Evolutionary conservation across 30 jellyfish, hydroid and myxozoan genomes (phyloP), one percentile per base, ranked within the genome.

Genomic region (Chrysaora quinquecirrha): DNA sequence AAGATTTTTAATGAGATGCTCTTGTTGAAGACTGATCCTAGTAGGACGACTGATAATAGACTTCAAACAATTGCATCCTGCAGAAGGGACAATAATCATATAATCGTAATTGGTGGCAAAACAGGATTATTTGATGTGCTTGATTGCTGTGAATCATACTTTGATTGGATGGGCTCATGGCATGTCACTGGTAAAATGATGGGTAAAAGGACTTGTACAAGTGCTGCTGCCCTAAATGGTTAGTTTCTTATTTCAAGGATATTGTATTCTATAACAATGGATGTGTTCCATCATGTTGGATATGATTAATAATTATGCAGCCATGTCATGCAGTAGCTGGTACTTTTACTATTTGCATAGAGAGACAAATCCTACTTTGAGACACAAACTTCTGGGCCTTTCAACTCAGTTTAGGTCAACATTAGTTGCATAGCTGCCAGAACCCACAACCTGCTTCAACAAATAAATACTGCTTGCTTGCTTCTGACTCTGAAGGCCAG

Each of bases 211-310:
- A 56, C 91, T 34, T 76, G 87, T 62, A 84, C 97, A 30, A 56
- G 93, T 63, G 96, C 97, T 1, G 95, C 92, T 3, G 78, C 81
- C 14, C 86, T 83, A 2, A 78, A 90, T 78, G 97, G 97, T 90
- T 30, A 49, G 87, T 14, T 71, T 19, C 19, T 32, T 21, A 24
- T 3, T n/a, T 56, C 70, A 56, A 56, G 31, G 31, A 22, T 56
- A 24, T 56, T 7, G 30, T 62, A 6, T 14, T 38, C n/a, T n/a
- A n/a, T n/a, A n/a, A n/a, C n/a, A n/a, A n/a, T n/a, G n/a, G n/a
- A n/a, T n/a, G n/a, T n/a, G n/a, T n/a, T n/a, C n/a, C n/a, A n/a
- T n/a, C n/a, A n/a, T n/a, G n/a, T n/a, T n/a, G n/a, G n/a, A n/a
- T n/a, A n/a, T n/a, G n/a, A n/a, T n/a, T n/a, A n/a, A n/a, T n/a